Evolutionary conservation across 30 jellyfish, hydroid and myxozoan species (phyloP).

Genomic region (Turritopsis dohrnii): DNA sequence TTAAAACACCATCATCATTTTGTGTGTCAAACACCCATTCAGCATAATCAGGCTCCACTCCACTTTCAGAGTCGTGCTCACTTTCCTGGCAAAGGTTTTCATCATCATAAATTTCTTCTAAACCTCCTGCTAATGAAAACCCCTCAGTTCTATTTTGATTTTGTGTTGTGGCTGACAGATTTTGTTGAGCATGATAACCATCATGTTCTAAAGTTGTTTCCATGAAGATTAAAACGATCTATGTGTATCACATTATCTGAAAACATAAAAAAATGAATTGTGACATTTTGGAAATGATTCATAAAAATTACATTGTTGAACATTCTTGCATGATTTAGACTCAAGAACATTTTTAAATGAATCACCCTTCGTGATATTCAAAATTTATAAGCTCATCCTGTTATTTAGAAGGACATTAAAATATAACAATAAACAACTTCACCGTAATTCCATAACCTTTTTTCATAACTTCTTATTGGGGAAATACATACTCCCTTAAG

Average conservation of each 20-base stretch:
- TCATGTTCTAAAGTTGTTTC: neutral
- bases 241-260: neutral
- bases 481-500: no score
- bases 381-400: no score
- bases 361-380: no score
- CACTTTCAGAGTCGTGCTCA: constrained; percentile 59
- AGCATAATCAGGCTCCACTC: constrained; percentile 70
- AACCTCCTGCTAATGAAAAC: neutral
- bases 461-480: no score
- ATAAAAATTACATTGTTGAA: no score
- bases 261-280: neutral
- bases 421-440: no score
- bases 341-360: no score
- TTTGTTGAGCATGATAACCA: neutral
- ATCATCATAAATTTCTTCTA: constrained; percentile 8
- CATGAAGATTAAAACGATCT: neutral
- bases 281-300: neutral
- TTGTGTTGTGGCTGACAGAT: neutral
- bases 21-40: constrained; percentile 71
- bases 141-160: neutral
- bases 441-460: no score
- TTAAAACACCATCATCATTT: constrained; percentile 52
- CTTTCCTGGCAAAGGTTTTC: constrained; percentile 7
- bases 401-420: no score
- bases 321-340: no score